Evolutionary conservation across 2,113 vertebrate genomes (phyloP).

Genomic region (Neoarius graeffei): DNA sequence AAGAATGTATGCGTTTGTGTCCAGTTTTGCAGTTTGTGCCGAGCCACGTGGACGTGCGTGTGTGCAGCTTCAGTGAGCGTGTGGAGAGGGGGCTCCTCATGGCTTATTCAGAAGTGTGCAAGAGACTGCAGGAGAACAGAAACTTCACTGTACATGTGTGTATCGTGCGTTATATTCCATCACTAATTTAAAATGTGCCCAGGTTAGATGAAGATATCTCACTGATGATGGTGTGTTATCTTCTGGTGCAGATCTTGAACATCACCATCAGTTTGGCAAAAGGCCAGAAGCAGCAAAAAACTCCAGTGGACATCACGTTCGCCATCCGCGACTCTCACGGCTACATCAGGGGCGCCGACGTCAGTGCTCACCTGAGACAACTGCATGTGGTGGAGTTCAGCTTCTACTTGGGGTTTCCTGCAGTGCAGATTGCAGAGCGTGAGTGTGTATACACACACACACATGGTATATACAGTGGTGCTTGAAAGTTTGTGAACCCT

Average conservation of each 20-base stretch:
- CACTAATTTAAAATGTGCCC: background rate
- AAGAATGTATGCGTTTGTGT: slow-evolving; percentile 8
- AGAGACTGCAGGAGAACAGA: slow-evolving; percentile 71
- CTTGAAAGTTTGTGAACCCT: no score
- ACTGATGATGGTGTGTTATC: no score
- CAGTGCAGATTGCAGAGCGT: slow-evolving; percentile 92
- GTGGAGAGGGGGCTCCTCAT: slow-evolving; percentile 85
- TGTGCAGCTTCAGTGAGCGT: slow-evolving; percentile 88
- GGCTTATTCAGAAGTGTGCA: slow-evolving; percentile 80
- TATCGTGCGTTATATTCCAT: background rate
- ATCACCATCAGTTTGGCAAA: slow-evolving; percentile 72
- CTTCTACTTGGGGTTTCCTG: slow-evolving; percentile 92
- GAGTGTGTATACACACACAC: slow-evolving; percentile 57
- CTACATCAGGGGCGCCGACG: slow-evolving; percentile 82
- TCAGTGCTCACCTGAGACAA: slow-evolving; percentile 87
- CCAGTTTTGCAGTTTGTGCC: slow-evolving; percentile 95
- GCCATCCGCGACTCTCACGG: slow-evolving; percentile 73
- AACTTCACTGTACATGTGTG: slow-evolving; percentile 87
- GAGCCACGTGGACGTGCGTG: slow-evolving; percentile 79
- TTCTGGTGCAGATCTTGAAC: slow-evolving; percentile 82
- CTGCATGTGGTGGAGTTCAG: slow-evolving; percentile 94
- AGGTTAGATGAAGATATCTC: no score
- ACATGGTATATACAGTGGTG: background rate
- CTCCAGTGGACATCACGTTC: slow-evolving; percentile 85
- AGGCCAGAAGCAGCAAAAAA: slow-evolving; percentile 66